Evolutionary conservation across 2,888 invertebrate genomes (phyloP).

Genomic region (Chrysodeixis includens): DNA sequence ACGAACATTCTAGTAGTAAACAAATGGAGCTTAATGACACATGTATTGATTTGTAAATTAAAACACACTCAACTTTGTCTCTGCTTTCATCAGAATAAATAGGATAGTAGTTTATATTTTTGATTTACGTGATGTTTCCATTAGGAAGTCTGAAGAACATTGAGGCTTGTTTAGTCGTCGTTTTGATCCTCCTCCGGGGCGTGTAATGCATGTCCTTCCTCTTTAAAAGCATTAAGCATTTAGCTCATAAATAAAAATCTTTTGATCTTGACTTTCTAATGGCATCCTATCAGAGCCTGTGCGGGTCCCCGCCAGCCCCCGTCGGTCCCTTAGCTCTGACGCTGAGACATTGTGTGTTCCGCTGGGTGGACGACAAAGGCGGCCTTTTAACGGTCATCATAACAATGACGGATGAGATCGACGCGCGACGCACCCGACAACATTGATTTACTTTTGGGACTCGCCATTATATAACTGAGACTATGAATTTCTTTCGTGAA

Average conservation of each 20-base stretch:
- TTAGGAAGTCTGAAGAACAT: too few relatives aligned
- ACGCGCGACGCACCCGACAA: slow-evolving; percentile 20
- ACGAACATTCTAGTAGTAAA: too few relatives aligned
- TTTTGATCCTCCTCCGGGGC: too few relatives aligned
- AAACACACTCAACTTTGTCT: too few relatives aligned
- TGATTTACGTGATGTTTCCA: too few relatives aligned
- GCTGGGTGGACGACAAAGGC: slow-evolving; percentile 34
- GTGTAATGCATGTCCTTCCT: too few relatives aligned
- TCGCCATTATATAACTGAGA: background rate
- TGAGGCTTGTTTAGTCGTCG: too few relatives aligned
- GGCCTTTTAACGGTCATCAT: slow-evolving; percentile 46
- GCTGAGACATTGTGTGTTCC: slow-evolving; percentile 47
- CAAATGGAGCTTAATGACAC: too few relatives aligned
- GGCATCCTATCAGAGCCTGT: slow-evolving; percentile 52
- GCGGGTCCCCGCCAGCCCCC: slow-evolving; percentile 12
- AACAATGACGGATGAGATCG: slow-evolving; percentile 45
- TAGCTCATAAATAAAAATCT: slow-evolving; percentile 55
- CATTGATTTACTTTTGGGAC: background rate
- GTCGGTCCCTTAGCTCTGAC: slow-evolving; percentile 6
- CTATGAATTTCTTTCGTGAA: background rate
- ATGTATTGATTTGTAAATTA: too few relatives aligned
- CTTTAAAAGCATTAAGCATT: too few relatives aligned
- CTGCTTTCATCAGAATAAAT: too few relatives aligned
- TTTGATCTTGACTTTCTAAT: slow-evolving; percentile 63
- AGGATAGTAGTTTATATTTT: too few relatives aligned